These are phyloP conservation scores for Paramormyrops kingsleyae DNA, from an alignment of 2,113 vertebrate species.

Conservation along the genomic window DNA sequence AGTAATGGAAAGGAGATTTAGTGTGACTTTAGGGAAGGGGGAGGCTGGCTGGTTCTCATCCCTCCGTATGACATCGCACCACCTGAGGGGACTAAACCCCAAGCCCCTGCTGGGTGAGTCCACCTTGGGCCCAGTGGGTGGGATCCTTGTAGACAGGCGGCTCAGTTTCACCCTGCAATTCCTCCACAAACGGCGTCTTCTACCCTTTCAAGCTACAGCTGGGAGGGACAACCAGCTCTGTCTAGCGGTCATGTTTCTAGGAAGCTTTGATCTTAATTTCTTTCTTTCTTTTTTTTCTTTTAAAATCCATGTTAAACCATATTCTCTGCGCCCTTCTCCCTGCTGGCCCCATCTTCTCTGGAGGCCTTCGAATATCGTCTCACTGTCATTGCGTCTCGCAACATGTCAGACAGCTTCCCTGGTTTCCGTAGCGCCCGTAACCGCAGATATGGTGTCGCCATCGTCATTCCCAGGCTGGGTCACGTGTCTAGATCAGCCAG, in stretches of 20 bases:
- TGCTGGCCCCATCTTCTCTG: not conserved
- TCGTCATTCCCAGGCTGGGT: not conserved
- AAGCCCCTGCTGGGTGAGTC: not conserved
- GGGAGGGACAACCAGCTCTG: not conserved
- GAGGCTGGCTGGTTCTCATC: not conserved
- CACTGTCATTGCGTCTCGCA: not conserved
- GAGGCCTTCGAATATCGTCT: not conserved
- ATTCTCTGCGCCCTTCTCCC: not conserved
- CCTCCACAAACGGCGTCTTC: not conserved
- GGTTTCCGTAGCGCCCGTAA: not conserved
- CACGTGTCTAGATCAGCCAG: not conserved
- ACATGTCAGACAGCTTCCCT: too few relatives aligned
- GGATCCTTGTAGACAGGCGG: not conserved
- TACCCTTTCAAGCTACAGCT: not conserved
- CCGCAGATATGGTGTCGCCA: not conserved
- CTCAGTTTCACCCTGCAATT: not conserved
- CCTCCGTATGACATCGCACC: not conserved
- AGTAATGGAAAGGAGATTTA: not conserved
- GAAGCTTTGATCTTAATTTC: not conserved
- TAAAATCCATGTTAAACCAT: not conserved
- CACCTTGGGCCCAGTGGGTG: not conserved
- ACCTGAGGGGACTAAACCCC: not conserved
- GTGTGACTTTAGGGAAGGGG: not conserved
- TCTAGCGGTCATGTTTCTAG: not conserved
- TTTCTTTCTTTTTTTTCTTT: not conserved